A percentile compares a stretch with the other conserved stretches of the same genome.
These are phyloP conservation scores for Daubentonia madagascariensis DNA, from an alignment of 2,113 vertebrate genomes.

Conservation along the genomic window DNA sequence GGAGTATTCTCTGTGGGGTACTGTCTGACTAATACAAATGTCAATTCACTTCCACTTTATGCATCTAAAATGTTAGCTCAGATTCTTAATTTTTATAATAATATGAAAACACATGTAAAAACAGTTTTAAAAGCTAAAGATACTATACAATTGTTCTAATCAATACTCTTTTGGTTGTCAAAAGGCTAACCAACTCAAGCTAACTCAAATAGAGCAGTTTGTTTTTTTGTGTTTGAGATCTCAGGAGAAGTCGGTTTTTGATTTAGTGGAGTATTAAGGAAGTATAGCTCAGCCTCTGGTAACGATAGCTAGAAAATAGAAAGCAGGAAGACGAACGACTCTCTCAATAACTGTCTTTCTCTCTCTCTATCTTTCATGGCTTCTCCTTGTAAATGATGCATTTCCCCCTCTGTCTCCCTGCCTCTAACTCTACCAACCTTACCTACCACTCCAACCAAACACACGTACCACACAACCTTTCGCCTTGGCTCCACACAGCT, in stretches of 20 bases:
- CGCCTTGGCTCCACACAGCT: neutral
- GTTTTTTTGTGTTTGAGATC: neutral
- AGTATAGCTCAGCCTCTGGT: neutral
- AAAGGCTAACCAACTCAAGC: neutral
- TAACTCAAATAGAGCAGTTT: neutral
- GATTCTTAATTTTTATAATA: neutral
- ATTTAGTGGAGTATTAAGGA: neutral
- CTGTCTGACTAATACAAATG: neutral
- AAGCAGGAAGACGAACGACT: neutral
- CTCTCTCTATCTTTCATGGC: neutral
- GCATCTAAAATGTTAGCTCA: neutral
- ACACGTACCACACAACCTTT: neutral
- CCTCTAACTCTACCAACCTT: neutral
- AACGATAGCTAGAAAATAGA: neutral
- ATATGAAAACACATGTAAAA: neutral
- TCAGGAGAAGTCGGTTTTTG: neutral
- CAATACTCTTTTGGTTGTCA: neutral
- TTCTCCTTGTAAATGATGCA: neutral
- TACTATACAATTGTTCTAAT: neutral
- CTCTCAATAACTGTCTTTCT: neutral
- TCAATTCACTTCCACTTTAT: neutral
- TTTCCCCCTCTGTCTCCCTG: neutral
- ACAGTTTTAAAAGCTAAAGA: constrained; percentile 8
- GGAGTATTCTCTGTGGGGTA: neutral
- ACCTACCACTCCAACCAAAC: neutral